phyloP scores from a whole-genome alignment of 2,888 invertebrate species.

The Caenorhabditis sp. region DNA sequence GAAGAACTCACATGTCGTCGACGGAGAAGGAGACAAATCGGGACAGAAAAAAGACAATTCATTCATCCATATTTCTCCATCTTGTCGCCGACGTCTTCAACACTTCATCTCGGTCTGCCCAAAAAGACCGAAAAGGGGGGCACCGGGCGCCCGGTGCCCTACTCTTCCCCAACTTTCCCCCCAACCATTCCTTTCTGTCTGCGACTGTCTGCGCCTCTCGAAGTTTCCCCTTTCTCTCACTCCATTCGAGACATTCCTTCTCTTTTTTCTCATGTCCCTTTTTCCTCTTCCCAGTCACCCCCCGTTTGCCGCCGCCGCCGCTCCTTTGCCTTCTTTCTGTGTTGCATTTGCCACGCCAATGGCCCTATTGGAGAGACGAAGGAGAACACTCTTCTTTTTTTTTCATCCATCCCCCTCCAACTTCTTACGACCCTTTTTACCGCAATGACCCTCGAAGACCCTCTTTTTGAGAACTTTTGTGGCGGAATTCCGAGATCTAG shows the following conservation, averaged over 20 bases:
- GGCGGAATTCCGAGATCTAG: neutral
- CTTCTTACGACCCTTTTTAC: slow-evolving; percentile 16
- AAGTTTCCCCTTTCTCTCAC: too few species aligned
- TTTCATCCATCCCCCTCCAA: slow-evolving; percentile 6
- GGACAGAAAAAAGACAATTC: neutral
- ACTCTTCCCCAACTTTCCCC: too few species aligned
- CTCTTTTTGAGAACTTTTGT: neutral
- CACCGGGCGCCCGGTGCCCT: too few species aligned
- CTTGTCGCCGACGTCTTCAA: too few species aligned
- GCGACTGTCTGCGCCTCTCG: too few species aligned
- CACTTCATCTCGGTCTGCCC: neutral
- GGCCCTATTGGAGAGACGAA: slow-evolving; percentile 19
- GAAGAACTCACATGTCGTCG: neutral
- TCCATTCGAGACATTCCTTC: too few species aligned
- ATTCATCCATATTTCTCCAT: too few species aligned
- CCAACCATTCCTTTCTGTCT: too few species aligned
- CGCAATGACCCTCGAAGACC: slow-evolving; percentile 23
- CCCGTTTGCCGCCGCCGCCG: slow-evolving; percentile 8
- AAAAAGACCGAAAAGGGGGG: too few species aligned
- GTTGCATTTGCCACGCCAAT: slow-evolving; percentile 60
- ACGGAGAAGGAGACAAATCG: neutral
- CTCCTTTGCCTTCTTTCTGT: slow-evolving; percentile 11
- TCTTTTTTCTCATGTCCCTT: too few species aligned
- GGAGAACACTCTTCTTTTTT: slow-evolving; percentile 12
- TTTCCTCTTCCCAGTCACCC: neutral